Base-by-base conservation (phyloP, 2,888 invertebrate genomes). In the Amphimallon solstitiale region DNA sequence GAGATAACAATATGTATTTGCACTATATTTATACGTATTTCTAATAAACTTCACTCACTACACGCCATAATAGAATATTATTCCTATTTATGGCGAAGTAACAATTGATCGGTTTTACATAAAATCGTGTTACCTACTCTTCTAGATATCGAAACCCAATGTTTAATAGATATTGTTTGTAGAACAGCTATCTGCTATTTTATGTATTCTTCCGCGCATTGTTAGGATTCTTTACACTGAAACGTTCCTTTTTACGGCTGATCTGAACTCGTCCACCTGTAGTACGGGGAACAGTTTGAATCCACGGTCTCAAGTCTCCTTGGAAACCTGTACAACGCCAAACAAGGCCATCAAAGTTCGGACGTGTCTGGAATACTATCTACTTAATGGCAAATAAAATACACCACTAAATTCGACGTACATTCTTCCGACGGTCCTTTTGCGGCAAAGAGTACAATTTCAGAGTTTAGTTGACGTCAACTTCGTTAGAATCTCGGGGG, bases 341-440 rank as follows among this genome's bases (percentile, higher is more conserved):
- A 72, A 71, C 71, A 65, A 63, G 64, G 67, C 70, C 71, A 70
- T 72, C 72, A 72, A 71, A 70, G 70, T 62, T 64, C 62, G 62
- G 60, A 72, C 73, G 73, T 73, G 73, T 69, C 66, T 68, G 66
- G 73, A 73, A 71, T 72, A 56, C 64, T 48, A 67, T 68, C 67
- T 67, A 56, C 56, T 67, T 63, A 68, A 68, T 68, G 67, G 67
- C 51, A 66, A 72, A 68, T 72, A 71, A 71, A 72, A 69, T 70
- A 68, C 67, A 59, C 61, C 43, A 54, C 63, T 65, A 66, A 67
- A 70, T 66, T 70, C 63, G 23, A 43, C 59, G 52, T 59, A 67
- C 52, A 67, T 67, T 48, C 48, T 63, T 51, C 40, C 15, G 51
- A 9, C 51, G 38, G 43, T 52, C 40, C 40, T 59, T 29, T n/a